Conservation (phyloP, 1,140 invertebrate species). For the Anoplolepis gracilipes region DNA sequence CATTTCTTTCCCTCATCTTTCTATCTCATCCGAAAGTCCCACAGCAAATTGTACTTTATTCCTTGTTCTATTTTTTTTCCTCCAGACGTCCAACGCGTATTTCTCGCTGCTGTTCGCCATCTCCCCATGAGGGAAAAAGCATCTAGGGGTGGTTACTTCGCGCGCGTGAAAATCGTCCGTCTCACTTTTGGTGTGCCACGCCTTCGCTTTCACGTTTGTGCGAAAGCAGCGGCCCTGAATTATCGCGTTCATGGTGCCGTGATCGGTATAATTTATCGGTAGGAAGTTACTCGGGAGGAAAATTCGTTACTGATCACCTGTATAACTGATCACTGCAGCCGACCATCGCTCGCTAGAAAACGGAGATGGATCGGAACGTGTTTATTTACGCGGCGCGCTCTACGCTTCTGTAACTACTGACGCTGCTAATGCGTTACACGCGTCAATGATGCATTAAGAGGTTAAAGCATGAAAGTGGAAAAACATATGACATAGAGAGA, state of each 20-base stretch:
- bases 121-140: not conserved
- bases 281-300: conserved; percentile 30
- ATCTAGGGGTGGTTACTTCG: conserved; percentile 22
- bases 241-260: conserved; percentile 44
- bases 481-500: not conserved
- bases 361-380: conserved; percentile 21
- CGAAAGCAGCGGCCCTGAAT: conserved; percentile 46
- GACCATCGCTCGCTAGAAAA: not conserved
- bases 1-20: not conserved
- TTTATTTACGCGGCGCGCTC: not conserved
- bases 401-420: not conserved
- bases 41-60: not conserved
- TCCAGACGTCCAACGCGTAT: conserved; percentile 9
- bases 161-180: conserved; percentile 45
- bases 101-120: conserved; percentile 16
- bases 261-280: conserved; percentile 41
- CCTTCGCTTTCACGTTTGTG: conserved; percentile 50
- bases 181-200: conserved; percentile 52
- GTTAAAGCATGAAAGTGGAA: not conserved
- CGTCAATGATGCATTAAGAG: not conserved
- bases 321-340: conserved; percentile 22
- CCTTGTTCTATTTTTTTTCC: not conserved
- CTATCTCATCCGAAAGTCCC: not conserved
- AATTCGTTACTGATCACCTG: conserved; percentile 38
- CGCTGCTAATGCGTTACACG: not conserved